Base-by-base conservation (phyloP, 2,888 invertebrate genomes). In the Ganaspis brasiliensis region DNA sequence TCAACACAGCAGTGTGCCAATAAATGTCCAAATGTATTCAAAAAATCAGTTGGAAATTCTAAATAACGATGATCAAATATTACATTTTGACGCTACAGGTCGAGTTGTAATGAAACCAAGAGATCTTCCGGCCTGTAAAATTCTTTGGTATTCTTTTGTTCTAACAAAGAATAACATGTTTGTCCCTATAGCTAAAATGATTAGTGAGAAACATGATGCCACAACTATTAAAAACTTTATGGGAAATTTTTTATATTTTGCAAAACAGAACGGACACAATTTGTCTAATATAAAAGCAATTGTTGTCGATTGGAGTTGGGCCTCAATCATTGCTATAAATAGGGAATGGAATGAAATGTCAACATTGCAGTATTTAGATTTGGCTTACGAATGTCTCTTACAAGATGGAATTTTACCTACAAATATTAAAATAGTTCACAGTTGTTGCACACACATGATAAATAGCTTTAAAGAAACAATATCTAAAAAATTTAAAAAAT, bases 281-380 rank as follows among this genome's bases (percentile, higher is more conserved):
- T 10, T 40, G 4, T 10, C 40, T 40, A 3, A 40, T 10, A 40
- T 40, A 40, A 40, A 52, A 55, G 63, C 59, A 2, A 24, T 63
- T 24, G 76, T 76, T 10, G 24, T 16, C 9, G 72, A 76, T 37
- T 72, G 72, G 73, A 55, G 72, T 40, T 72, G 72, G 76, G 72
- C 67, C 3, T 61, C 40, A 14, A 74, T 74, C 1, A 59, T 24
- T 57, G 72, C 72, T 19, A 37, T 77, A 12, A 67, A 59, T n/a
- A 37, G 35, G 19, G 63, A 59, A 12, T 74, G 74, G 63, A 77
- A 77, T 61, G 35, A 37, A 12, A 70, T 61, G 16, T 16, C 49
- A 2, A 37, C 72, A 1, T 24, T 40, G 4, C 14, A 70, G 16
- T 77, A 77, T 72, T 19, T 77, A 2, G 26, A 72, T 21, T n/a